Evolutionary conservation across 2,113 vertebrate species (phyloP).

Genomic region (Paracanthobrama guichenoti): DNA sequence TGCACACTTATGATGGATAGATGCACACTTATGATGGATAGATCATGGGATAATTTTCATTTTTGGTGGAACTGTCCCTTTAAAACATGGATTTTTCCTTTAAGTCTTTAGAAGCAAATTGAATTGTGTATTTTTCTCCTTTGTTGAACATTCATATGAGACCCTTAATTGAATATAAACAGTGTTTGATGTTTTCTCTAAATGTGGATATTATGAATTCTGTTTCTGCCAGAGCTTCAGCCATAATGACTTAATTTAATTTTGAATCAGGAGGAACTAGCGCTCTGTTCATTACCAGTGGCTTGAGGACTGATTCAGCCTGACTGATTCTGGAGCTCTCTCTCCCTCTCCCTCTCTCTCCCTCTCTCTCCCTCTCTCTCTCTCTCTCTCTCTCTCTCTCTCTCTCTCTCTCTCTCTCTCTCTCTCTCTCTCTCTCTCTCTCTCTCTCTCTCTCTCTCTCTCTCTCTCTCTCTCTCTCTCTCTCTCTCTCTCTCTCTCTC

Average conservation of each 20-base stretch:
- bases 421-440: background rate
- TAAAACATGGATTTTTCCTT: background rate
- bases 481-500: background rate
- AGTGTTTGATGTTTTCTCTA: slow-evolving; percentile 26
- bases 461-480: background rate
- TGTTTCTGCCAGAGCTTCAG: slow-evolving; percentile 17
- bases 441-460: background rate
- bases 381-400: too few species aligned
- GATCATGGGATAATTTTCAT: too few species aligned
- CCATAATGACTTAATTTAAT: slow-evolving; percentile 44
- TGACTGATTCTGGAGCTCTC: slow-evolving; percentile 28
- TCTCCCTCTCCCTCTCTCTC: slow-evolving; percentile 5
- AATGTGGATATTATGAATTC: background rate
- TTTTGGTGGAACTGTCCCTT: too few species aligned
- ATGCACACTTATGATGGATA: too few species aligned
- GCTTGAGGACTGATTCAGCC: slow-evolving; percentile 50
- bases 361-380: background rate
- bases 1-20: too few species aligned
- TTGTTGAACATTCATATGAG: background rate
- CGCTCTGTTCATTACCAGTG: slow-evolving; percentile 37
- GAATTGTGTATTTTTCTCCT: background rate
- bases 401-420: background rate
- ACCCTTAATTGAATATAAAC: slow-evolving; percentile 29
- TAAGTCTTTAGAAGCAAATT: background rate
- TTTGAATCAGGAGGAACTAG: slow-evolving; percentile 36